Base-by-base conservation (phyloP, 2,113 vertebrate species). In the Oryzias javanicus region DNA sequence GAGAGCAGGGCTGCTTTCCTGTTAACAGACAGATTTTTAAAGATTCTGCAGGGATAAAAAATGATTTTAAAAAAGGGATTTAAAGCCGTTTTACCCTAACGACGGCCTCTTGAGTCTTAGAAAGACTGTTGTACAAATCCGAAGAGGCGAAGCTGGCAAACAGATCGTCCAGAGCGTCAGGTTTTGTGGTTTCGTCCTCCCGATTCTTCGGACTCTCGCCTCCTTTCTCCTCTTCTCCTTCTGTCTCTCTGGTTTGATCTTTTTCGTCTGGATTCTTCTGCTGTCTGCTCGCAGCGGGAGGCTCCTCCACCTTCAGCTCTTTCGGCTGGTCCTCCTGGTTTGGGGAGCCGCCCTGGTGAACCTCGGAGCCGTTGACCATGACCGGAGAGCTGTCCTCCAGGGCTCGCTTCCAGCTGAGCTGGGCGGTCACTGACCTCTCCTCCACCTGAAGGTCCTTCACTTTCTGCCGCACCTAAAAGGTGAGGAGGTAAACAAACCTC, bases 361-460 rank as follows among this genome's bases (percentile, higher is more conserved):
- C 70, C 51, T 86, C 82, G 48, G 77, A 78, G 48, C 97, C 95
- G 4, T 92, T 92, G 61, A 98, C 91, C 74, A 98, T 89, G 68
- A 95, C 90, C 12, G 96, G 92, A 45, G 88, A 89, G 67, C 84
- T 71, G 53, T 87, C 88, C 22, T 93, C 91, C 15, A 93, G 82
- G 42, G 92, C 92, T 74, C 84, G 89, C 74, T 91, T 91, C 95
- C 96, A 96, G 75, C 82, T 92, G n/a, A 92, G 86, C 65, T 93
- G 91, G 4, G 94, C 93, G 29, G 86, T 91, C 18, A 90, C 86
- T 17, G 90, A 89, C 60, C 91, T 90, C 78, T 97, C 95, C 72
- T 94, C 62, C 27, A 92, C 88, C 84, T 94, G 94, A 19, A 97
- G 90, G 60, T 97, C 93, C 47, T 91, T 86, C 49, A 98, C 82